Evolutionary conservation across 2,113 vertebrate species (phyloP).

Genomic region (Onychorhynchus coronatus): DNA sequence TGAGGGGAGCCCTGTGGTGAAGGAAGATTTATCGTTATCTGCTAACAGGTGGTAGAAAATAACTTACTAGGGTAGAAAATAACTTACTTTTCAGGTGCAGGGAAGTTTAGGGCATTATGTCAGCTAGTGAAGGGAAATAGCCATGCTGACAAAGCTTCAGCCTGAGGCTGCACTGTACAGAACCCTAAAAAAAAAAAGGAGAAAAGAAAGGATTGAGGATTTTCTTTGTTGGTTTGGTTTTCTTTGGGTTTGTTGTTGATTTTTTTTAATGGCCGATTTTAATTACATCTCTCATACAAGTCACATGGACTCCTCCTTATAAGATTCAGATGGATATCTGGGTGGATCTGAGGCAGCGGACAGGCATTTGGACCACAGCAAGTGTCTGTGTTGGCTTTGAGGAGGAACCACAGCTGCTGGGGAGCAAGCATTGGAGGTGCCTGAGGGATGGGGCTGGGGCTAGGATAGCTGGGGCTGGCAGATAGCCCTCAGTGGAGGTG

Average conservation of each 20-base stretch:
- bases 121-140: not conserved
- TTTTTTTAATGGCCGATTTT: not conserved
- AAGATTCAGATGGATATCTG: not conserved
- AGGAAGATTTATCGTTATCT: not conserved
- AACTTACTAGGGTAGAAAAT: not conserved
- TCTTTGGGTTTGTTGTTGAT: not conserved
- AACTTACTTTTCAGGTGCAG: not conserved
- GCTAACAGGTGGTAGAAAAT: not conserved
- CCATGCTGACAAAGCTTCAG: fast-evolving
- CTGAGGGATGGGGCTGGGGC: not conserved
- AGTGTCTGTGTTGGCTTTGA: not conserved
- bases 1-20: not conserved
- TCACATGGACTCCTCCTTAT: not conserved
- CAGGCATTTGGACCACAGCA: not conserved
- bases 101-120: not conserved
- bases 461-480: not conserved
- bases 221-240: not conserved
- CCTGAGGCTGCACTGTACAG: not conserved
- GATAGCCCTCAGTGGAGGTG: fast-evolving
- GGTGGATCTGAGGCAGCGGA: not conserved
- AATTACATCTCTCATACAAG: not conserved
- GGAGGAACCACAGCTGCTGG: not conserved
- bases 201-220: not conserved
- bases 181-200: not conserved
- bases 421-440: not conserved